Percentiles rank a stretch among this genome's conserved stretches.
Conservation (phyloP, 2,888 invertebrate genomes). For the Limnephilus auricula region DNA sequence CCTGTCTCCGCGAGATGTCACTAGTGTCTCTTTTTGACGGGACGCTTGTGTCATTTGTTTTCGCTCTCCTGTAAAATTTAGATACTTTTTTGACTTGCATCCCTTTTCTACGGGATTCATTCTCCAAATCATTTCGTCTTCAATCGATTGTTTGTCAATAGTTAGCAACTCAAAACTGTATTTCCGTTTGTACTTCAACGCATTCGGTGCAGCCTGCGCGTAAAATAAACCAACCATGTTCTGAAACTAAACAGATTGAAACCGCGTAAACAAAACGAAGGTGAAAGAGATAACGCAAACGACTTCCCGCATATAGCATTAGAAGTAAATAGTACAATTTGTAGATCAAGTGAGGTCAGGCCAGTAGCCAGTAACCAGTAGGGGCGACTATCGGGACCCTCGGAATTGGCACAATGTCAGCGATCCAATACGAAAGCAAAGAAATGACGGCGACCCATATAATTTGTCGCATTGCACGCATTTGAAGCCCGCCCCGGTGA, state of each 20-base stretch:
- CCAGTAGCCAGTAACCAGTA: background rate
- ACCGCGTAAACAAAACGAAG: conserved; percentile 9
- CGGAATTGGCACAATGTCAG: conserved; percentile 31
- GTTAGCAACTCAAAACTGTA: too few species aligned
- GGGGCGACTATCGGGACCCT: background rate
- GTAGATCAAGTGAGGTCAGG: background rate
- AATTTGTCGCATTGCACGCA: conserved; percentile 35
- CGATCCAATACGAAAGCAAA: conserved; percentile 9
- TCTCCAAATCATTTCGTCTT: background rate
- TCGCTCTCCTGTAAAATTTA: too few species aligned
- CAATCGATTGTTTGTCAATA: background rate
- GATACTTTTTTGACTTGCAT: too few species aligned
- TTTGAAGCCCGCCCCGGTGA: background rate
- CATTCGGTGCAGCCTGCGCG: background rate
- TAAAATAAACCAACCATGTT: conserved; percentile 2
- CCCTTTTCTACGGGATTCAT: too few species aligned
- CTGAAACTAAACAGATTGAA: background rate
- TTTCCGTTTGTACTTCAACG: background rate
- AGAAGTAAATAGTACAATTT: background rate
- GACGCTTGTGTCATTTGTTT: too few species aligned
- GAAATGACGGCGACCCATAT: conserved; percentile 3
- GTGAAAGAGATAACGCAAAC: conserved; percentile 6
- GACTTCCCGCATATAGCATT: background rate
- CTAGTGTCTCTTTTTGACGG: too few species aligned
- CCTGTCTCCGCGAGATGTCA: too few species aligned